phyloP scores from a whole-genome alignment of 2,888 invertebrate genomes.

The Saturnia pavonia region DNA sequence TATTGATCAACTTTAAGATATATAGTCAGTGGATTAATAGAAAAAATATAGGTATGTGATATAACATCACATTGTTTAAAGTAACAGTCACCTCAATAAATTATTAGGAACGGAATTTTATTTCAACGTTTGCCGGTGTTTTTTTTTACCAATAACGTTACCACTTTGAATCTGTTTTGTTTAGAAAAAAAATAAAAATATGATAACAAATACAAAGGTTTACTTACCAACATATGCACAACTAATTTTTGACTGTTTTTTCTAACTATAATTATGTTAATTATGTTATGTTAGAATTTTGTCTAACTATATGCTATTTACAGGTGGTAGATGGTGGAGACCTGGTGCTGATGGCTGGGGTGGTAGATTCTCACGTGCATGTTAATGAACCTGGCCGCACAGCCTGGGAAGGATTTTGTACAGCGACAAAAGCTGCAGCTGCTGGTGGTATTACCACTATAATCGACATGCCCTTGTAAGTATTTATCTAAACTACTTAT shows the following conservation, averaged over 20 bases:
- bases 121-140: no score
- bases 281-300: no score
- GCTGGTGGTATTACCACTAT: slow-evolving; percentile 88
- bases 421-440: slow-evolving; percentile 87
- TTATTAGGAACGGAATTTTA: no score
- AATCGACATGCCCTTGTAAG: slow-evolving; percentile 87
- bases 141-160: no score
- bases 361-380: slow-evolving; percentile 88
- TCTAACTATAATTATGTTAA: no score
- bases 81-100: neutral
- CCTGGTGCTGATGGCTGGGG: slow-evolving; percentile 83
- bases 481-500: slow-evolving; percentile 21
- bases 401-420: slow-evolving; percentile 87
- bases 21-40: neutral
- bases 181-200: no score
- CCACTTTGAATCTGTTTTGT: no score
- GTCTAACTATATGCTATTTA: no score
- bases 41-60: neutral
- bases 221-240: no score
- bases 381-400: slow-evolving; percentile 88
- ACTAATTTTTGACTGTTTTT: no score
- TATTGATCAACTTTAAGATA: slow-evolving; percentile 10
- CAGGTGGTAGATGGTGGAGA: slow-evolving; percentile 66
- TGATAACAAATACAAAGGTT: no score
- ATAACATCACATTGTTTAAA: neutral